Evolutionary conservation across 2,888 invertebrate species (phyloP), one percentile per base, ranked within the genome.

Genomic region (Eupeodes luniger): DNA sequence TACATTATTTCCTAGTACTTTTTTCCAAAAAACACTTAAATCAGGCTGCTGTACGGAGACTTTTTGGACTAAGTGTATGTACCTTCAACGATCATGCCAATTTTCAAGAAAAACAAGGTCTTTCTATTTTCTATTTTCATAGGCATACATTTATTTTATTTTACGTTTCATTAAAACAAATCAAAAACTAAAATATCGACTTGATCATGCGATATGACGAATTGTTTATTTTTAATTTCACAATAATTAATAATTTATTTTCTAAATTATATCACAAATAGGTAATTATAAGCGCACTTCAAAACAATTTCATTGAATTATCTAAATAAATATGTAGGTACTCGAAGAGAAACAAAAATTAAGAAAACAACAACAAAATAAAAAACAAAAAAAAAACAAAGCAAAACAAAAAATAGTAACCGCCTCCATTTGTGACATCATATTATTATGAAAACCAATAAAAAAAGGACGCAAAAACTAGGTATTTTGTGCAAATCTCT

Each of bases 381-480:
- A 57, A 19, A 27, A 44, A 27, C 40, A 49, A 59, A 27, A 57
- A 49, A 59, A 27, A 57, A 19, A 27, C 19, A 27, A 40, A 49
- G 44, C 47, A 80, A 61, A 57, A 55, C 57, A 69, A 64, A 75
- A 84, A 88, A 77, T 88, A 85, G 88, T 88, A 57, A 81, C 84
- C 88, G 88, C 88, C 88, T 88, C 85, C 88, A 51, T 74, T 66
- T 49, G 72, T 88, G 81, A 85, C 74, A 81, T 88, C 85, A 85
- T 74, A 81, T 64, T 74, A 77, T 81, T 74, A 77, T 81, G 85
- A 74, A 88, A 88, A 88, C 88, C 88, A 88, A 88, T 88, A 85
- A 88, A 88, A 82, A 85, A 85, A 88, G 88, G 88, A 88, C 85
- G 72, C 78, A 72, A 81, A 64, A 88, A 81, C 88, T 85, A 81